A percentile compares a stretch with the other conserved stretches of the same genome.
Evolutionary conservation across 2,797 vertebrate species (phyloP).

Genomic region (Bufotes viridis): DNA sequence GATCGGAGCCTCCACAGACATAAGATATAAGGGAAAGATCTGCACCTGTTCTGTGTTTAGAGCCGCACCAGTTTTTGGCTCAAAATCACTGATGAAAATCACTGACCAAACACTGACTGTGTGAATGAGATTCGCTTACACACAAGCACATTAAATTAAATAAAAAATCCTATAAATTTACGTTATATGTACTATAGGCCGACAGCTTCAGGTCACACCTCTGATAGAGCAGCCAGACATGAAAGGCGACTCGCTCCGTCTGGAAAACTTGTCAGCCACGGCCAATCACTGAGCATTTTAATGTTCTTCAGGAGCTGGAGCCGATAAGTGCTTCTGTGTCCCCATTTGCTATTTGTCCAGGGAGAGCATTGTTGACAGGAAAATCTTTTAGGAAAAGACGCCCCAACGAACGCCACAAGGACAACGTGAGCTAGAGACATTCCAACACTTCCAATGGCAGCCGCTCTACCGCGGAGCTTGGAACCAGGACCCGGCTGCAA

Average conservation of each 20-base stretch:
- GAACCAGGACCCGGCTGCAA: background rate
- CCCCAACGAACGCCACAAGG: conserved; percentile 68
- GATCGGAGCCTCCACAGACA: too few species aligned
- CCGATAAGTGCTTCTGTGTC: conserved; percentile 69
- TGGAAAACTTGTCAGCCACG: conserved; percentile 67
- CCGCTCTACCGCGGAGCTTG: conserved; percentile 9
- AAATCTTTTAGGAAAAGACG: conserved; percentile 67
- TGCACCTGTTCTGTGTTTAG: too few species aligned
- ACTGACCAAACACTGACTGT: too few species aligned
- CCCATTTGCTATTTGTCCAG: conserved; percentile 68
- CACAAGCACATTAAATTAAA: background rate
- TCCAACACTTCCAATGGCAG: conserved; percentile 67
- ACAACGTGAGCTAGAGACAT: conserved; percentile 69
- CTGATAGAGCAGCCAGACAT: conserved; percentile 63
- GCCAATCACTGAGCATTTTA: conserved; percentile 68
- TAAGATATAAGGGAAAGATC: too few species aligned
- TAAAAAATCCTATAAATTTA: background rate
- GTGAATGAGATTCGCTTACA: too few species aligned
- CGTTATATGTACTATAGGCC: background rate
- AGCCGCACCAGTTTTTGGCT: too few species aligned
- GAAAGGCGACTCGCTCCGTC: conserved; percentile 68
- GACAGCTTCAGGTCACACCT: conserved; percentile 11
- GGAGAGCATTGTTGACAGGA: conserved; percentile 64
- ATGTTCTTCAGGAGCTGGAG: conserved; percentile 68
- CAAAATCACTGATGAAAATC: too few species aligned